Conservation (phyloP, 2,888 invertebrate genomes). For the Limnephilus marmoratus region DNA sequence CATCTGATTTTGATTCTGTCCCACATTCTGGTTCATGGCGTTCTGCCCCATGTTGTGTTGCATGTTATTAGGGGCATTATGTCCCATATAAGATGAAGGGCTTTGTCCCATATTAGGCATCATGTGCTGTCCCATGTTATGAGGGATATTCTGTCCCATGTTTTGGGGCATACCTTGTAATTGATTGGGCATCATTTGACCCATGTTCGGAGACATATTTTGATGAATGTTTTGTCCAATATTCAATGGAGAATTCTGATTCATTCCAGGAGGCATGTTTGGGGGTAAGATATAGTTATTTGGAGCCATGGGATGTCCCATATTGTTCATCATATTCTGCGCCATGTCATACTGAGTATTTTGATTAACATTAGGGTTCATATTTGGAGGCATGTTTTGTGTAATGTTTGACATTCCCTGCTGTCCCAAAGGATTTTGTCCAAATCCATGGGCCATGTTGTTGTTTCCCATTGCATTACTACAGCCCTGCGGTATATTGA, state of each 20-base stretch:
- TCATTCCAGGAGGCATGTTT: constrained; percentile 56
- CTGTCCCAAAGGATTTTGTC: constrained; percentile 36
- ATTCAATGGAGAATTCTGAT: constrained; percentile 56
- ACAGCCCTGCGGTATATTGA: constrained; percentile 47
- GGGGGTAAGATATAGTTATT: constrained; percentile 37
- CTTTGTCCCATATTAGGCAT: constrained; percentile 57
- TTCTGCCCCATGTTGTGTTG: constrained; percentile 44
- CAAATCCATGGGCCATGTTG: constrained; percentile 38
- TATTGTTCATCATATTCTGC: constrained; percentile 53
- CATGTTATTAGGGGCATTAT: constrained; percentile 44
- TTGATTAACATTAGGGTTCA: constrained; percentile 48
- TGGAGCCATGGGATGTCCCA: constrained; percentile 42
- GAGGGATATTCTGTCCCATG: constrained; percentile 45
- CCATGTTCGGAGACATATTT: constrained; percentile 50
- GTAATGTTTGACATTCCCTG: constrained; percentile 22
- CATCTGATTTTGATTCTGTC: constrained; percentile 41
- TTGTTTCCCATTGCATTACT: constrained; percentile 37
- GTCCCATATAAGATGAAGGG: constrained; percentile 35
- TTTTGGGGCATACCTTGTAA: constrained; percentile 43
- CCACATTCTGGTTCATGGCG: constrained; percentile 39
- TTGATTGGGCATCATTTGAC: constrained; percentile 47
- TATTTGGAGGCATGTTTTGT: constrained; percentile 40
- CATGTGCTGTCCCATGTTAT: constrained; percentile 58
- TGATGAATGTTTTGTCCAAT: constrained; percentile 55
- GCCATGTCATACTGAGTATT: constrained; percentile 56